Evolutionary conservation across 2,888 invertebrate genomes (phyloP), one percentile per base, ranked within the genome.

Genomic region (Pharmacophagus antenor): DNA sequence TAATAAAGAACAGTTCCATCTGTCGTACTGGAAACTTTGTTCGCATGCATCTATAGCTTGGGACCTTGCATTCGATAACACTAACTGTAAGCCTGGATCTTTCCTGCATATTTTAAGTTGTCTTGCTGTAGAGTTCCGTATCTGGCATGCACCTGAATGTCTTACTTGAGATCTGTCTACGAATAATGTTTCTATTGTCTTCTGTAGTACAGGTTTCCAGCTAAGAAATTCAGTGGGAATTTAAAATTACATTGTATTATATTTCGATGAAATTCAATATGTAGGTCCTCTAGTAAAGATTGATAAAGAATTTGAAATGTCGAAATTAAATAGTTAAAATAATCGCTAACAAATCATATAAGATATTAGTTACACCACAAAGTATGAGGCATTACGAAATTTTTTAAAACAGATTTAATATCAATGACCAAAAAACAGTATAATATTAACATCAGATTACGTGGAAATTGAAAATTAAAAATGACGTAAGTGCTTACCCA

Each of bases 1-100:
- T 21, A 91, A 85, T 21, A 93, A 82, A 0, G 93, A 93, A 70
- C 95, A 95, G 73, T 94, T 94, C 95, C 95, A 95, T 63, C 94
- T 91, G 64, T 94, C 94, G 70, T 92, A 94, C 57, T 92, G 92
- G 69, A 94, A 95, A 53, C 92, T 90, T 66, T 93, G 92, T 72
- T 93, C 92, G 70, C 95, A 95, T 42, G 93, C 91, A 0, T 78
- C 76, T 41, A 93, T 88, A 0, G 94, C 93, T 71, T 94, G 86
- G 7, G 91, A 83, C 60, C 92, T 92, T 0, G 94, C 93, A 51
- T 86, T 88, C 7, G 85, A 80, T 27, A 95, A 78, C 18, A 92
- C 88, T 1, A 85, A 86, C 0, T 88, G 74, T 22, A 93, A 70
- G 0, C 93, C 93, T 17, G 86, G 89, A 67, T 93, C 92, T 62